These are phyloP conservation scores for Pelagia noctiluca DNA, from an alignment of 30 jellyfish, hydroid and myxozoan species.

Conservation along the genomic window DNA sequence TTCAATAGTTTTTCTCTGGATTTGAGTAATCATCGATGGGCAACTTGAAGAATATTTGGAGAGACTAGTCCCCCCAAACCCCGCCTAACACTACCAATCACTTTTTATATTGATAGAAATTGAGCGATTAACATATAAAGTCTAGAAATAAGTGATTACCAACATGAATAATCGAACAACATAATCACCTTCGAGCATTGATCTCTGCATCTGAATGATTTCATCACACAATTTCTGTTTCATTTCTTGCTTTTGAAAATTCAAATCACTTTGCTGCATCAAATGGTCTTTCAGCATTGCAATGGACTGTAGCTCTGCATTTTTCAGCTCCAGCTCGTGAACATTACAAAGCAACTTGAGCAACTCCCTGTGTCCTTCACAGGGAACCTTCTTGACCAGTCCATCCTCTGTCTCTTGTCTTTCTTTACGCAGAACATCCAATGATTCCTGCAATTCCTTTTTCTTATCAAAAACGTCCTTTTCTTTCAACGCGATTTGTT, in stretches of 20 bases:
- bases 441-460: conserved; percentile 63
- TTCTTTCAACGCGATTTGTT: conserved; percentile 58
- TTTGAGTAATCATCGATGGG: background rate
- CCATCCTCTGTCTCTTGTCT: conserved; percentile 69
- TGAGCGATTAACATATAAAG: no score
- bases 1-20: background rate
- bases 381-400: conserved; percentile 67
- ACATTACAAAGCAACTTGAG: conserved; percentile 83
- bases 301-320: conserved; percentile 89
- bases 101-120: no score
- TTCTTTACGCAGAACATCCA: conserved; percentile 65
- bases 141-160: no score
- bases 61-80: no score
- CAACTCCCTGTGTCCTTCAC: conserved; percentile 92
- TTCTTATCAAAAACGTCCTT: conserved; percentile 71
- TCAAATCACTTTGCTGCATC: conserved; percentile 88
- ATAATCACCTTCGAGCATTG: conserved; percentile 82
- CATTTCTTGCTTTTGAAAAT: conserved; percentile 81
- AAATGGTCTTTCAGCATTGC: conserved; percentile 89
- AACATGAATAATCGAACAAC: no score
- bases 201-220: conserved; percentile 75
- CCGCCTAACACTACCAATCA: no score
- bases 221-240: conserved; percentile 84
- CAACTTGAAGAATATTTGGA: no score
- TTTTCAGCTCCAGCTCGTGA: conserved; percentile 91